Evolutionary conservation across 2,888 invertebrate species (phyloP).

Genomic region (Glyphotaelius pellucidus): DNA sequence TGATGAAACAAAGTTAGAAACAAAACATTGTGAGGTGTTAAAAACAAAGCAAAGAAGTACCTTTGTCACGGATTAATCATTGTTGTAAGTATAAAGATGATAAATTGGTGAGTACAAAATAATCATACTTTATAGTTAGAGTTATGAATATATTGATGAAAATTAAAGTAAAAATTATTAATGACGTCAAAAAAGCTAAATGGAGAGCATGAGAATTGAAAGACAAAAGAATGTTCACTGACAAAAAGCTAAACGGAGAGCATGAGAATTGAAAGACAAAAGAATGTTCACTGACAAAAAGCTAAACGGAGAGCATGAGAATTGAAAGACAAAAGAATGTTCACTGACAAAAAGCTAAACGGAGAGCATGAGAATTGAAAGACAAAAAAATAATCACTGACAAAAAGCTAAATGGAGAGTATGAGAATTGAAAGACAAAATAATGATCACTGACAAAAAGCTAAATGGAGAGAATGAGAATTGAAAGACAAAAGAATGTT

Average conservation of each 20-base stretch:
- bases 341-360: no score
- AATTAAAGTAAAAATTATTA: background rate
- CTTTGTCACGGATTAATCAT: background rate
- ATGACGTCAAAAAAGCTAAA: background rate
- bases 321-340: no score
- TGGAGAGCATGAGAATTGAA: no score
- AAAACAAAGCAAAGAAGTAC: background rate
- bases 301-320: no score
- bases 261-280: no score
- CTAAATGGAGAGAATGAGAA: no score
- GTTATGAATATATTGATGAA: background rate
- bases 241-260: no score
- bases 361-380: no score
- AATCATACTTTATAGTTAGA: background rate
- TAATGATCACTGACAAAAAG: background rate
- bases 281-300: no score
- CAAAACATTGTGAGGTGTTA: slow-evolving; percentile 9
- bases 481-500: no score
- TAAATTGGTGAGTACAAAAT: background rate
- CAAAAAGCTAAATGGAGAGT: background rate
- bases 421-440: background rate
- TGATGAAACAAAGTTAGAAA: slow-evolving; percentile 4
- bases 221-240: no score
- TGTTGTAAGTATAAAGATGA: background rate
- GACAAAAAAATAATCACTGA: no score